Percentiles rank a stretch among this genome's conserved stretches.
phyloP scores from a whole-genome alignment of 2,113 vertebrate species.

The Agapornis roseicollis region DNA sequence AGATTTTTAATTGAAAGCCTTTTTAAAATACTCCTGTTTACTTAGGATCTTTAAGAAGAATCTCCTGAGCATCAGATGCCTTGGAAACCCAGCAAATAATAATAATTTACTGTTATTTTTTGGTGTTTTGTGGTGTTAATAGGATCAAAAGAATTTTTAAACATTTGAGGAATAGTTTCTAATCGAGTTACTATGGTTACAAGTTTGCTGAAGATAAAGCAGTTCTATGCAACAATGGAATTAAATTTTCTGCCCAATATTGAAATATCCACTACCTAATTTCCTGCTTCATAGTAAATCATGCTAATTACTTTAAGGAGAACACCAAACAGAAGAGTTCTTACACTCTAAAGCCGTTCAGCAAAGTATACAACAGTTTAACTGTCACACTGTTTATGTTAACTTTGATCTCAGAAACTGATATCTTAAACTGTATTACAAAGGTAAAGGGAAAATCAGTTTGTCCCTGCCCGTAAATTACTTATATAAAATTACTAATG shows the following conservation, averaged over 20 bases:
- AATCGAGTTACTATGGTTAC: slow-evolving; percentile 70
- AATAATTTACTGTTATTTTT: slow-evolving; percentile 5
- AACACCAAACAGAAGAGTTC: not conserved
- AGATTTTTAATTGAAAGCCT: slow-evolving; percentile 5
- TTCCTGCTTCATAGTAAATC: slow-evolving; percentile 74
- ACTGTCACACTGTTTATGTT: not conserved
- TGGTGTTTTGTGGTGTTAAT: not conserved
- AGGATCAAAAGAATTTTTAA: slow-evolving; percentile 45
- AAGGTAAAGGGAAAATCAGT: not conserved
- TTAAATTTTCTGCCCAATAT: slow-evolving; percentile 62
- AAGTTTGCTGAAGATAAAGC: slow-evolving; percentile 44
- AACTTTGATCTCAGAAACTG: not conserved
- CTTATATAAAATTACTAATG: not conserved
- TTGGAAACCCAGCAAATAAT: slow-evolving; percentile 59
- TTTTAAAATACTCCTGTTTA: slow-evolving; percentile 23
- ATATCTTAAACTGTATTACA: not conserved
- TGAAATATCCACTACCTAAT: slow-evolving; percentile 73
- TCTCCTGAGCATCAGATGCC: not conserved
- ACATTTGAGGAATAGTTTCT: slow-evolving; percentile 45
- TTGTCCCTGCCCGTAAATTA: not conserved
- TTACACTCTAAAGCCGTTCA: not conserved
- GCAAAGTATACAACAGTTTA: not conserved
- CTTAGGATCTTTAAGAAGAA: slow-evolving; percentile 41
- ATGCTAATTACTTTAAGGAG: slow-evolving; percentile 58
- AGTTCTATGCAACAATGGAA: slow-evolving; percentile 52